These are phyloP conservation scores for Tenualosa ilisha DNA, from an alignment of 2,797 vertebrate genomes.

Conservation along the genomic window DNA sequence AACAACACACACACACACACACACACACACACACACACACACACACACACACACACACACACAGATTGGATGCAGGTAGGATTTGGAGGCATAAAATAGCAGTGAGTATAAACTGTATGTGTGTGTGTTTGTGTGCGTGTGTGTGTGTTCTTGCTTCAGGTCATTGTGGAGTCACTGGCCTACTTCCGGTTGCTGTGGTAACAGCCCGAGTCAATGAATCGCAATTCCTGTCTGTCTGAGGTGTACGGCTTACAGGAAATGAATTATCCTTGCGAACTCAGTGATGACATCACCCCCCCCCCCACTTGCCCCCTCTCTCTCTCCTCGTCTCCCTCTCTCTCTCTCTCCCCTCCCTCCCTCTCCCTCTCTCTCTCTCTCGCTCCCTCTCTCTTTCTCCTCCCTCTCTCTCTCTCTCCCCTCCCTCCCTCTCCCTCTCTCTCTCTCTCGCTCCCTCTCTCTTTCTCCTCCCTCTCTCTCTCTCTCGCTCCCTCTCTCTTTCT, in stretches of 20 bases:
- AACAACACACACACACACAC: not conserved
- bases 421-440: not conserved
- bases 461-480: not conserved
- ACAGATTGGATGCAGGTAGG: not conserved
- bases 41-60: constrained; percentile 62
- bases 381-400: too few species aligned
- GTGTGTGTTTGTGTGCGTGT: not conserved
- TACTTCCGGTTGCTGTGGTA: not conserved
- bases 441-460: not conserved
- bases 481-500: not conserved
- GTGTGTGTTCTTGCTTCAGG: constrained; percentile 16
- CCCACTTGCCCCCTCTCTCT: not conserved
- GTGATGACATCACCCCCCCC: not conserved
- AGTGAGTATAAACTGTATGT: too few species aligned
- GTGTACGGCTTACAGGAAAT: not conserved
- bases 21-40: constrained; percentile 62
- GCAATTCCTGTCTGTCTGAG: not conserved
- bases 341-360: too few species aligned
- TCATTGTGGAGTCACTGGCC: not conserved
- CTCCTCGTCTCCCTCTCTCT: too few species aligned
- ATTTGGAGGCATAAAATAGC: not conserved
- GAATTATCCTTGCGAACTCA: not conserved
- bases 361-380: too few species aligned
- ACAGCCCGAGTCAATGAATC: not conserved
- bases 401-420: not conserved